Base-by-base conservation (phyloP, 2,113 vertebrate genomes). In the Clinocottus analis region DNA sequence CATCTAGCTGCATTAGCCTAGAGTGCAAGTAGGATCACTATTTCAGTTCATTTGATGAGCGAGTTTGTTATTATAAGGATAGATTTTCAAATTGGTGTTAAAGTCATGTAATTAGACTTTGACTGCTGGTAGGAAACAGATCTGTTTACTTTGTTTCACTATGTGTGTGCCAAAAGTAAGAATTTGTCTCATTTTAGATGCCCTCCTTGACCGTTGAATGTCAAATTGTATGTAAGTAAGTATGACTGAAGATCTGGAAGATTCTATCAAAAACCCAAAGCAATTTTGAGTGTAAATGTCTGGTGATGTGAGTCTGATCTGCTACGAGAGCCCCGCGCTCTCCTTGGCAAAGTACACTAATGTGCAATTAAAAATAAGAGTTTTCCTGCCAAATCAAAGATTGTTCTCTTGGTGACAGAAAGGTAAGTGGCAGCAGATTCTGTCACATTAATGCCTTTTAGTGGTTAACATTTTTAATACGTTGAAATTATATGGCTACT, bases 211-310 rank as follows among this genome's bases (percentile, higher is more conserved):
- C 11, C 55, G n/a, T 37, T 55, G 25, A 6, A 13, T 35, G 55
- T 49, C n/a, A n/a, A 65, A 41, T 39, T 10, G 4, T 31, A 25
- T 21, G 14, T 37, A 23, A n/a, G n/a, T n/a, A n/a, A n/a, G n/a
- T n/a, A n/a, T n/a, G n/a, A n/a, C n/a, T n/a, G n/a, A n/a, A n/a
- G n/a, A n/a, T n/a, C n/a, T n/a, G n/a, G n/a, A n/a, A n/a, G n/a
- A n/a, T n/a, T n/a, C n/a, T n/a, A n/a, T n/a, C n/a, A n/a, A n/a
- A n/a, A n/a, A n/a, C n/a, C n/a, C n/a, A n/a, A n/a, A n/a, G n/a
- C n/a, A n/a, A n/a, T n/a, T n/a, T n/a, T n/a, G n/a, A n/a, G 29
- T 75, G 59, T 70, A 75, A 51, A 37, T 72, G 17, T 39, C 45
- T 21, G 35, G 21, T 29, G 21, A 47, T 49, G 5, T 39, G 62